phyloP scores from a whole-genome alignment of 2,797 vertebrate species.

The Leptodactylus fallax region DNA sequence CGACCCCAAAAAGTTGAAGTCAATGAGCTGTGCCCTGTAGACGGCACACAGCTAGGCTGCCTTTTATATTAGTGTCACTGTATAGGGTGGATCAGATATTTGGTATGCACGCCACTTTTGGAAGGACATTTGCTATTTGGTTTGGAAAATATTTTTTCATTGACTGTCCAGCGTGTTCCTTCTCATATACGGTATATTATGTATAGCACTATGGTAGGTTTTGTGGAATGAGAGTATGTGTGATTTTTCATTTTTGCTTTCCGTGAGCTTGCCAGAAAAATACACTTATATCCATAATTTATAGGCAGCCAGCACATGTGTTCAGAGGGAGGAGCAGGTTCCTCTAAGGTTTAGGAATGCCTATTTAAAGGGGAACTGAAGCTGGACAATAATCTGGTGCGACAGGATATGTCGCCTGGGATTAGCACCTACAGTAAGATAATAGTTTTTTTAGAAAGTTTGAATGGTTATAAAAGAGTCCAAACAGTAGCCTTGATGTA shows the following conservation, averaged over 20 bases:
- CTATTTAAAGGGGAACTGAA: background rate
- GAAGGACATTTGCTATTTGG: conserved; percentile 31
- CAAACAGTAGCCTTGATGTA: no score
- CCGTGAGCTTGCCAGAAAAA: conserved; percentile 33
- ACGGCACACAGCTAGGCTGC: background rate
- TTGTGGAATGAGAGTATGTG: conserved; percentile 23
- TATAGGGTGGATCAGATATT: conserved; percentile 19
- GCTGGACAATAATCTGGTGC: background rate
- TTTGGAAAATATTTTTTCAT: conserved; percentile 17
- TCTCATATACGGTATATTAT: conserved; percentile 19
- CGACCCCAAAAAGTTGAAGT: background rate
- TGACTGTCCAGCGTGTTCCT: background rate
- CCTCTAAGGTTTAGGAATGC: background rate
- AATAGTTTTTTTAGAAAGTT: no score
- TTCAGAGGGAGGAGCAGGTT: conserved; percentile 5
- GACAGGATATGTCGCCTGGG: background rate
- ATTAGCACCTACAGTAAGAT: background rate
- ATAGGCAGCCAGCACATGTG: conserved; percentile 36
- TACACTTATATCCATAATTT: conserved; percentile 25
- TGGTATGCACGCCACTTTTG: conserved; percentile 22
- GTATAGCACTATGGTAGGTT: background rate
- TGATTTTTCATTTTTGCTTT: conserved; percentile 38
- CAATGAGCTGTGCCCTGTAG: background rate
- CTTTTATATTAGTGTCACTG: conserved; percentile 6
- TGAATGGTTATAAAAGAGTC: no score